Evolutionary conservation across 2,888 invertebrate species (phyloP), one percentile per base, ranked within the genome.

Genomic region (Liposcelis brunnea): DNA sequence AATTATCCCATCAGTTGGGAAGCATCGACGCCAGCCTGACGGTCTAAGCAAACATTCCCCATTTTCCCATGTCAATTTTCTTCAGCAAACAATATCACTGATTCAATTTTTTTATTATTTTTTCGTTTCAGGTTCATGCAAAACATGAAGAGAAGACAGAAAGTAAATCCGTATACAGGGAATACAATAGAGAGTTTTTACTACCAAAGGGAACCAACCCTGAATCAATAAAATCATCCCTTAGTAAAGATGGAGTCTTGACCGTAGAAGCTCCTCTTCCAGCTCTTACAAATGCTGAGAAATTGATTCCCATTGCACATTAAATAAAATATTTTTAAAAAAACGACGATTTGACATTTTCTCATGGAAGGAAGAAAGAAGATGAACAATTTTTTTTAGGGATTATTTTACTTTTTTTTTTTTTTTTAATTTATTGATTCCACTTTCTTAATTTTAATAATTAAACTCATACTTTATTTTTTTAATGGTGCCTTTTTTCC

Each of bases 101-200:
- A 5, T 42, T 42, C 43, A 34, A 45, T 31, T 44, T 47, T 44
- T 46, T 43, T 50, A 49, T 49, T 12, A 8, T 44, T 47, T 49
- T 52, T 55, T 49, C 49, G 54, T 69, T 73, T 43, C 67, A 91
- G 90, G 91, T 94, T 43, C 90, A 94, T 62, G 95, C 95, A 50
- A 93, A 93, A 67, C 97, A 97, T 68, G 94, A 97, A 66, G 95
- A 97, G 68, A 94, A 94, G 68, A 80, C 87, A 44, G 90, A 93
- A 66, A 89, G 86, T 60, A 90, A 93, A 69, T 89, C 90, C 36
- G 90, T 94, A 50, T 95, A 91, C 75, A 79, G 94, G 67, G 95
- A 97, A 67, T 97, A 95, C 77, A 94, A 94, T 67, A 77, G 93
- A 54, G 94, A 94, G 68, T 97, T 95, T 72, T 72, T 94, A 62